Base-by-base conservation (phyloP, 2,888 invertebrate species). In the Bedellia somnulentella region DNA sequence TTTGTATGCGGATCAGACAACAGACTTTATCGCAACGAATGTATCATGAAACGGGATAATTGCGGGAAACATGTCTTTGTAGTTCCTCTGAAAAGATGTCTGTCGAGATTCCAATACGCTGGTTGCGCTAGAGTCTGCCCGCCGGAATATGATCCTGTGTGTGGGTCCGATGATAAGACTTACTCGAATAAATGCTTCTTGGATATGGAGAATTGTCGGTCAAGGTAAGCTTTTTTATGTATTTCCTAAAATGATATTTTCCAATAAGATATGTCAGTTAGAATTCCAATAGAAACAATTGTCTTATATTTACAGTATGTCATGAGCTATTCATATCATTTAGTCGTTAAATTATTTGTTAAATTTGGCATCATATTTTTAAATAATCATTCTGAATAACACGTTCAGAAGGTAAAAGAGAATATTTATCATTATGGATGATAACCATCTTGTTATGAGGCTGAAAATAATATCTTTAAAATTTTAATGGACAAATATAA, bases 141-240 rank as follows among this genome's bases (percentile, higher is more conserved):
- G 5, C 80, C 87, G 0, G 88, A 89, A 45, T 93, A 86, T 68
- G 91, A 93, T 51, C 93, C 93, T 0, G 90, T 94, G 4, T 95
- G 95, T 57, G 95, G 93, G n/a, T 89, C 88, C 2, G 94, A 95
- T 52, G 83, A 83, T 36, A 90, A 87, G 79, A 94, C 94, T 0
- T 95, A 95, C 80, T 89, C 93, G 51, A 95, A 95, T 67, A 87
- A 87, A 43, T 95, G 95, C 61, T 90, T 93, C 79, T 70, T 95
- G 46, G 87, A 90, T 53, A 88, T 93, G 66, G 93, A 94, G 64
- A 93, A 91, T 47, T 95, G 93, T 57, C 82, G 90, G 49, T 88
- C 90, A 42, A 81, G 89, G 77, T 76, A 29, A 46, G 45, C n/a
- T n/a, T n/a, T n/a, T 28, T 6, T 15, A 8, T 8, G 4, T 4